phyloP scores from a whole-genome alignment of 2,797 vertebrate genomes.

The Falco naumanni region DNA sequence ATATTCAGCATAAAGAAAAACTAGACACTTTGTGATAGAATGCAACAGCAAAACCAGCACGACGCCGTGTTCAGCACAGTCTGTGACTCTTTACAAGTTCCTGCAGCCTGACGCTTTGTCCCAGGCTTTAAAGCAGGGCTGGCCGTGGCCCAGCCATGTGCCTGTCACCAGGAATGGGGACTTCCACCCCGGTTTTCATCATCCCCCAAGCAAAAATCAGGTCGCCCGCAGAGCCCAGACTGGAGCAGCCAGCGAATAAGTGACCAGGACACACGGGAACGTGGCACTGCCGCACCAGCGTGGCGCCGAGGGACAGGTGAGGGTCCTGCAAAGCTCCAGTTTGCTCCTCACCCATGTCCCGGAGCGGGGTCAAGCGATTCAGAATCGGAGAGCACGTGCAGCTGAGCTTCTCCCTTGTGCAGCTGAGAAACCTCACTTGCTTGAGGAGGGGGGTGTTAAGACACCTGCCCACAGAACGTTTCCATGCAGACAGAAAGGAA shows the following conservation, averaged over 20 bases:
- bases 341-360: not conserved
- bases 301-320: not conserved
- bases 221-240: not conserved
- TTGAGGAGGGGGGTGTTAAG: too few relatives aligned
- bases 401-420: not conserved
- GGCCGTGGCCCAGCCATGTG: accelerated
- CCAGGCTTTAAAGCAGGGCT: not conserved
- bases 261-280: accelerated
- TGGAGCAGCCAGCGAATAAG: not conserved
- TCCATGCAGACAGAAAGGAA: not conserved
- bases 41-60: not conserved
- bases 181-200: not conserved
- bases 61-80: not conserved
- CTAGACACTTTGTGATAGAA: not conserved
- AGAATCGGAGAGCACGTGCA: accelerated
- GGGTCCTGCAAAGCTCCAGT: not conserved
- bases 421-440: not conserved
- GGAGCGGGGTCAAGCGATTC: accelerated
- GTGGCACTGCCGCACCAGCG: not conserved
- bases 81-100: not conserved
- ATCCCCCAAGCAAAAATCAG: not conserved
- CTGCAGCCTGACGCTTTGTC: not conserved
- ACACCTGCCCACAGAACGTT: not conserved
- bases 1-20: not conserved
- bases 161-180: accelerated